A percentile compares a stretch with the other conserved stretches of the same genome.
These are phyloP conservation scores for Nephrotoma flavescens DNA, from an alignment of 2,888 invertebrate species.

Conservation along the genomic window DNA sequence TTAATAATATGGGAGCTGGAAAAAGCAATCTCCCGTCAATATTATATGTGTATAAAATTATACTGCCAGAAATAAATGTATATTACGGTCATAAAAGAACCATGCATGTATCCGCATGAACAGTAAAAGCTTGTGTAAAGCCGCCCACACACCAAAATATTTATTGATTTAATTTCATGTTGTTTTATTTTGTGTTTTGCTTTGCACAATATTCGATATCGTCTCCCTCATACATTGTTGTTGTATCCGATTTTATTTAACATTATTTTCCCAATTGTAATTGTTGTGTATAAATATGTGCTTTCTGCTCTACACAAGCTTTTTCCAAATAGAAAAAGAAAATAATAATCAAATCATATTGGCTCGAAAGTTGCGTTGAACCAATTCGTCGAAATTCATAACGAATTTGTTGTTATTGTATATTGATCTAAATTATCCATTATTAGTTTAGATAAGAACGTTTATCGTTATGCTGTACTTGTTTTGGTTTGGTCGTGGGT, in stretches of 20 bases:
- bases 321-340: background rate
- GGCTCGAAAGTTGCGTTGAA: background rate
- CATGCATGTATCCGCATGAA: background rate
- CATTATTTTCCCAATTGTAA: background rate
- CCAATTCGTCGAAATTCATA: background rate
- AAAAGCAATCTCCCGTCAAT: background rate
- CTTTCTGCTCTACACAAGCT: background rate
- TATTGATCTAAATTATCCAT: background rate
- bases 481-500: background rate
- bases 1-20: background rate
- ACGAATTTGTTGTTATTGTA: background rate
- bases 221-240: background rate
- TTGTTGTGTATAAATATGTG: background rate
- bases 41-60: background rate
- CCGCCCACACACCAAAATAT: background rate
- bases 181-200: background rate
- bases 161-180: background rate
- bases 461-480: background rate
- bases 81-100: background rate
- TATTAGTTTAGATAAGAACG: background rate
- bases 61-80: background rate
- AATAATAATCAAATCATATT: background rate
- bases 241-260: background rate
- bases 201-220: background rate
- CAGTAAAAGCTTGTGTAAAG: background rate